A percentile compares a stretch with the other conserved stretches of the same genome.
Conservation (phyloP, 1,140 invertebrate genomes). For the Bursaphelenchus mucronatus region DNA sequence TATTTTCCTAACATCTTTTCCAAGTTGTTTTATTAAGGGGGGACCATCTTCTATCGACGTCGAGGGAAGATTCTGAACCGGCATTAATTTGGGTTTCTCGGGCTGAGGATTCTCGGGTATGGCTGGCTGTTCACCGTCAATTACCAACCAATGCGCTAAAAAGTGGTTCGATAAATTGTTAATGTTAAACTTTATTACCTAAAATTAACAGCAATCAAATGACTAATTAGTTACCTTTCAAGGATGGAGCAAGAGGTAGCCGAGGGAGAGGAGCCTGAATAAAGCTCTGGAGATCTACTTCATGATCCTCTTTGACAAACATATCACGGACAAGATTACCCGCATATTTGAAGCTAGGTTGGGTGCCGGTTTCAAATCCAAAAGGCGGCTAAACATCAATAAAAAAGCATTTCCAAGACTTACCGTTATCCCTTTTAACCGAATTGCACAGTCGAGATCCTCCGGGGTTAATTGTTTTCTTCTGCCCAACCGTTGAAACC, state of each 20-base stretch:
- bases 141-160: slow-evolving; percentile 56
- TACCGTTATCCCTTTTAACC: slow-evolving; percentile 38
- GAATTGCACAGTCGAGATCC: slow-evolving; percentile 37
- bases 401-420: slow-evolving; percentile 18
- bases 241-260: slow-evolving; percentile 34
- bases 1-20: slow-evolving; percentile 44
- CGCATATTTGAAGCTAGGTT: slow-evolving; percentile 30
- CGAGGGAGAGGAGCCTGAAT: slow-evolving; percentile 37
- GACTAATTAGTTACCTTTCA: slow-evolving; percentile 40
- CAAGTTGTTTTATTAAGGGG: slow-evolving; percentile 29
- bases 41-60: slow-evolving; percentile 19
- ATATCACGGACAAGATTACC: slow-evolving; percentile 38
- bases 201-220: background rate
- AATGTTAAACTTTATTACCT: background rate
- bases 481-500: slow-evolving; percentile 37
- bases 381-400: slow-evolving; percentile 30
- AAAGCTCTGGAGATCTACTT: slow-evolving; percentile 36
- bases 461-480: slow-evolving; percentile 30
- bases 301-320: slow-evolving; percentile 37
- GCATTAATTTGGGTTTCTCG: slow-evolving; percentile 13
- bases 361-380: slow-evolving; percentile 25
- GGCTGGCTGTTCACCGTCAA: slow-evolving; percentile 50
- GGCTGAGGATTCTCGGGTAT: slow-evolving; percentile 53
- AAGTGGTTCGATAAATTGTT: slow-evolving; percentile 20
- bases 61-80: slow-evolving; percentile 19